phyloP scores from a whole-genome alignment of 2,113 vertebrate genomes.

The Microtus oregoni region DNA sequence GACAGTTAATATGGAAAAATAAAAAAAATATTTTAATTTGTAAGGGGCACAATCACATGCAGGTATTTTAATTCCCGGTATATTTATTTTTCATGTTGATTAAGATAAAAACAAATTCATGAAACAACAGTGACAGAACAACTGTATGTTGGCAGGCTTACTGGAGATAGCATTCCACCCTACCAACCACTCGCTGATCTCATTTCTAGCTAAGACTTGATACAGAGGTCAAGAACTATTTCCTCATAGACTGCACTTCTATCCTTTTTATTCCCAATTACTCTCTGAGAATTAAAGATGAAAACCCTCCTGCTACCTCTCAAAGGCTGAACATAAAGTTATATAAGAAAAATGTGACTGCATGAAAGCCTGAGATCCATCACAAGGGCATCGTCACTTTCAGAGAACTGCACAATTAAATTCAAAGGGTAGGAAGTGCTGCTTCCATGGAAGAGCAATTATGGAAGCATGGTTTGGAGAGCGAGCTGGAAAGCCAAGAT shows the following conservation, averaged over 20 bases:
- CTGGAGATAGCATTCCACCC: neutral
- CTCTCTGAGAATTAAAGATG: slow-evolving; percentile 28
- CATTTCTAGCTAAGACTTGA: neutral
- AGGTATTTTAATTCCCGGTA: neutral
- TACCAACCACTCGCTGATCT: neutral
- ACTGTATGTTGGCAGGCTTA: neutral
- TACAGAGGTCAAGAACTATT: neutral
- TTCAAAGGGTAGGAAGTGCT: neutral
- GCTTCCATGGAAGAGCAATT: slow-evolving; percentile 15
- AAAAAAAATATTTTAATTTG: neutral
- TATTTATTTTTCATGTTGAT: neutral
- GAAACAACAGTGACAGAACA: neutral
- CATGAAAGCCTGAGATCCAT: neutral
- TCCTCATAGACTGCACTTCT: neutral
- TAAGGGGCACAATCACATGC: neutral
- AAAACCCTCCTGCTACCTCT: neutral
- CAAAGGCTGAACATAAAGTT: neutral
- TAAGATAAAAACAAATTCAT: neutral
- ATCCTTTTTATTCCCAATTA: neutral
- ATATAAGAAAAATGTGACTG: neutral
- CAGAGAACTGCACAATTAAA: slow-evolving; percentile 41
- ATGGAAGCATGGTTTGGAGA: slow-evolving; percentile 45
- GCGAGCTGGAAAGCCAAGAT: slow-evolving; percentile 50
- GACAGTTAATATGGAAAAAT: neutral
- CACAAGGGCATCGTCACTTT: neutral